Conservation (phyloP, 2,797 vertebrate genomes). For the Sorex maritimensis region DNA sequence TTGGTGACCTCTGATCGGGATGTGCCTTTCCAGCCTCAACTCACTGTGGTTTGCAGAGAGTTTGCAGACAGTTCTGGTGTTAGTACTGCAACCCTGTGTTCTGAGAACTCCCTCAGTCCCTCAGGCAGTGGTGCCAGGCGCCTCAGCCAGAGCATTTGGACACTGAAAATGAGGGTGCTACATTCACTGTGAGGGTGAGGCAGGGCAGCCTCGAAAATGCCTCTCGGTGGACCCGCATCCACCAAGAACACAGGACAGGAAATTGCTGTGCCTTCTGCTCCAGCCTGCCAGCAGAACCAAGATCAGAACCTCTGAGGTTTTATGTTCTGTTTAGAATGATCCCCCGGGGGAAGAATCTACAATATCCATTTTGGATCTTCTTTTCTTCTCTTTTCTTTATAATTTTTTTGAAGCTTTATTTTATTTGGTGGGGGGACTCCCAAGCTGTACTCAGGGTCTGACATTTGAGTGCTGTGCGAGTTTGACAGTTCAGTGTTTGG, state of each 20-base stretch:
- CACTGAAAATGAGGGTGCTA: not conserved
- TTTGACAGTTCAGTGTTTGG: no score
- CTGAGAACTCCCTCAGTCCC: not conserved
- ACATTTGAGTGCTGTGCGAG: no score
- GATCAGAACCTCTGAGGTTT: conserved; percentile 2
- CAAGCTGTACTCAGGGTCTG: no score
- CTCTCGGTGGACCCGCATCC: not conserved
- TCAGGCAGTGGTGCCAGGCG: not conserved
- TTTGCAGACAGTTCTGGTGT: not conserved
- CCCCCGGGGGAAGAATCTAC: not conserved
- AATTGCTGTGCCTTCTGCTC: not conserved
- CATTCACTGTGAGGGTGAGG: not conserved
- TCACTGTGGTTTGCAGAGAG: conserved; percentile 17
- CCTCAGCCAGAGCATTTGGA: not conserved
- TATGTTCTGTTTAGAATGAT: conserved; percentile 30
- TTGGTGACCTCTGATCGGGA: conserved; percentile 44
- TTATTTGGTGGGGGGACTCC: no score
- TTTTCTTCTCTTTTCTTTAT: no score
- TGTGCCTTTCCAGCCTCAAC: conserved; percentile 33
- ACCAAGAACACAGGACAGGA: not conserved
- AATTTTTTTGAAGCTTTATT: no score
- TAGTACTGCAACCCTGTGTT: conserved; percentile 13
- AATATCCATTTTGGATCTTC: conserved; percentile 2
- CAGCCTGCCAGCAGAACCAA: conserved; percentile 11
- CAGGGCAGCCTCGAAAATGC: not conserved